Evolutionary conservation across 2,113 vertebrate species (phyloP).

Genomic region (Butorides virescens): DNA sequence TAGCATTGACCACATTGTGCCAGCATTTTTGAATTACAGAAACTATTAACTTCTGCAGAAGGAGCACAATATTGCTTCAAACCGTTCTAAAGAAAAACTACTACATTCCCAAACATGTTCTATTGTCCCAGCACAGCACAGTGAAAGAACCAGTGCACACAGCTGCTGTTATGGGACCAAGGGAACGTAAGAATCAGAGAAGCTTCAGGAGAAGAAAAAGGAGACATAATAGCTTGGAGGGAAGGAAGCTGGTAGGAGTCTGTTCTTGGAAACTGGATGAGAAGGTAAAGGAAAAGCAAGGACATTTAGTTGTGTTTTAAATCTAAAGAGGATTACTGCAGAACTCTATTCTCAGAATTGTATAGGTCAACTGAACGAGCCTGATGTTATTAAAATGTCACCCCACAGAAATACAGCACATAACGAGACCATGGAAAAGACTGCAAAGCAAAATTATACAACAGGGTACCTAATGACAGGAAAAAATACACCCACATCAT

Average conservation of each 20-base stretch:
- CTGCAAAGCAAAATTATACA: background rate
- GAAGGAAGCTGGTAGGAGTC: background rate
- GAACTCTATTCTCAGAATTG: background rate
- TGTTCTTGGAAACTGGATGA: background rate
- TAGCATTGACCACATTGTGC: background rate
- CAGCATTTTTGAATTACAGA: background rate
- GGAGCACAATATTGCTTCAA: background rate
- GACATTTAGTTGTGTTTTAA: background rate
- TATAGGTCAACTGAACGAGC: background rate
- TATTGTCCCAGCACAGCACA: background rate
- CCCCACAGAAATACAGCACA: background rate
- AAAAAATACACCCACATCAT: background rate
- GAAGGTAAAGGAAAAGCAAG: background rate
- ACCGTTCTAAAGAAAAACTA: background rate
- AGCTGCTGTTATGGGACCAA: background rate
- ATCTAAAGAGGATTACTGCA: background rate
- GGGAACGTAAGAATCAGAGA: background rate
- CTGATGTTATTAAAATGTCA: background rate
- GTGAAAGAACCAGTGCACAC: background rate
- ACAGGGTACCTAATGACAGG: background rate
- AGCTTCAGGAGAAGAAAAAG: background rate
- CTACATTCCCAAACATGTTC: background rate
- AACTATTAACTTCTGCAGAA: background rate
- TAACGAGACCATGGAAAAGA: background rate
- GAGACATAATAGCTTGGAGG: no score